Base-by-base conservation (phyloP, 2,888 invertebrate genomes). In the Tinea pellionella region DNA sequence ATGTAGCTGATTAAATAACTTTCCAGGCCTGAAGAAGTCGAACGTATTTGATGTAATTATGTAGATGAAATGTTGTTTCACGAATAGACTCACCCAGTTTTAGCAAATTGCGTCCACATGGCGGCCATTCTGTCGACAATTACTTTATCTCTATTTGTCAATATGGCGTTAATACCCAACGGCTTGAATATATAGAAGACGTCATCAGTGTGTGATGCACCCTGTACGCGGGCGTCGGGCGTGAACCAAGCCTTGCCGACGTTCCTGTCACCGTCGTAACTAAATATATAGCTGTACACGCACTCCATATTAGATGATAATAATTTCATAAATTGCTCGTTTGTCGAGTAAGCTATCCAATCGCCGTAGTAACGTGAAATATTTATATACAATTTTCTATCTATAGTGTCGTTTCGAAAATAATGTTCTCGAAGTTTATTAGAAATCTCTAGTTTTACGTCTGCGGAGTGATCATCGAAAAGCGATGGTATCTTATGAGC, bases 141-240 rank as follows among this genome's bases (percentile, higher is more conserved):
- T 42, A 71, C 66, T 59, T 66, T 69, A 64, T 86, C 86, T 7
- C 61, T 56, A 0, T 61, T 61, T 0, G 72, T 69, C 18, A 80
- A 61, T 13, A 65, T 60, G 24, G 80, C 61, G 12, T 71, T 59
- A 19, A 81, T 57, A 0, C 83, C 85, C 1, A 63, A 71, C 0
- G 86, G 87, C 63, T 79, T 80, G 68, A 83, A 86, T 30, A 83
- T 61, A 68, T 87, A 87, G 68, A 86, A 84, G 11, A 85, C 61
- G 60, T 87, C 87, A 57, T 83, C 87, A 0, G 78, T 72, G 63
- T 87, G 87, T 0, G 80, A 72, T 0, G 81, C 76, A 0, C 81
- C 82, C 1, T 62, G 62, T 60, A 72, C 29, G 0, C 62, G 61
- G 2, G 67, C 32, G 1, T 65, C 60, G 2, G 63, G 60, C 0